Conservation (phyloP, 1,140 invertebrate species). For the Lasioglossum albipes region DNA sequence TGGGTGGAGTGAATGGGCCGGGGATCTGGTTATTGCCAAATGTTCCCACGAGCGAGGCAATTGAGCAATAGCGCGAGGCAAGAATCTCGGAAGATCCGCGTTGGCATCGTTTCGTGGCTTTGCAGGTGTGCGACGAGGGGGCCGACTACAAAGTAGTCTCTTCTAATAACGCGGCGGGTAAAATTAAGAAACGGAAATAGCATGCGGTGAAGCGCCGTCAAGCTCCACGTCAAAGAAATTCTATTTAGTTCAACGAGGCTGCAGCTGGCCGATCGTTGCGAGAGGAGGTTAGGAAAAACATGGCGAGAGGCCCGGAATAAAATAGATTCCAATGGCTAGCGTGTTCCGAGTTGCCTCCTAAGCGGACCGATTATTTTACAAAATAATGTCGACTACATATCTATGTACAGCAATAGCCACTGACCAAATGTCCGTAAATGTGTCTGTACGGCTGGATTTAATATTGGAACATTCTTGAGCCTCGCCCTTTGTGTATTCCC, state of each 20-base stretch:
- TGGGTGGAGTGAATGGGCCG: slow-evolving; percentile 21
- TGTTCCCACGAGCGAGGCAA: not conserved
- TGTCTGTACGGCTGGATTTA: too few species aligned
- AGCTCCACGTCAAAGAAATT: not conserved
- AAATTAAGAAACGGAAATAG: not conserved
- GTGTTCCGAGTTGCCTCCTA: not conserved
- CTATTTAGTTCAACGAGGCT: not conserved
- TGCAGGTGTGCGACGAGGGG: not conserved
- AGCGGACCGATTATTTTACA: not conserved
- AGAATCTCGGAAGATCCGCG: not conserved
- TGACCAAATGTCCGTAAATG: too few species aligned
- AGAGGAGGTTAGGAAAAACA: not conserved
- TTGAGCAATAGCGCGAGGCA: not conserved
- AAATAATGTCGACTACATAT: too few species aligned
- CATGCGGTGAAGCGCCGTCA: not conserved
- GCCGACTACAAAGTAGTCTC: not conserved
- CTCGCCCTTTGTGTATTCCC: not conserved
- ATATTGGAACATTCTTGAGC: too few species aligned
- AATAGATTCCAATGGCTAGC: not conserved
- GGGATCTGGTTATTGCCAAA: slow-evolving; percentile 27
- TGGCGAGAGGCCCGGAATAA: not conserved
- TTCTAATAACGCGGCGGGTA: not conserved
- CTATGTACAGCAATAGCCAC: too few species aligned
- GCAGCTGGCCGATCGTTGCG: not conserved
- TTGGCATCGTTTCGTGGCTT: not conserved